Evolutionary conservation across 2,888 invertebrate species (phyloP).

Genomic region (Muscina levida): DNA sequence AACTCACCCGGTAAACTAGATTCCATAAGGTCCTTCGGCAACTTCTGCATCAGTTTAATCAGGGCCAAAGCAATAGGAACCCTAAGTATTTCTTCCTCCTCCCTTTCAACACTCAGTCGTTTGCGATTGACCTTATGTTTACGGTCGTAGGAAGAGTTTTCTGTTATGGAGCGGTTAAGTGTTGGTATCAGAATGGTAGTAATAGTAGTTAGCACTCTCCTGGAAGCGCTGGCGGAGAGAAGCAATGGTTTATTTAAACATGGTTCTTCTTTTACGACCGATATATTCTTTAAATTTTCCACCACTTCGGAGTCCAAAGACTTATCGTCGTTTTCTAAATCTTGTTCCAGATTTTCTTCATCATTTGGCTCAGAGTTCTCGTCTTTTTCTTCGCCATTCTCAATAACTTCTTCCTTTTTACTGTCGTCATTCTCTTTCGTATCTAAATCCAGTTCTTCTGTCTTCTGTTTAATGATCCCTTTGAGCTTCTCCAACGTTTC

Average conservation of each 20-base stretch:
- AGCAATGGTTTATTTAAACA: slow-evolving; percentile 80
- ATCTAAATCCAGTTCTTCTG: slow-evolving; percentile 68
- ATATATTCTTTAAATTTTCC: slow-evolving; percentile 56
- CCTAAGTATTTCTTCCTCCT: slow-evolving; percentile 93
- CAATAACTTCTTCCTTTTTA: slow-evolving; percentile 74
- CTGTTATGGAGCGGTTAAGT: slow-evolving; percentile 86
- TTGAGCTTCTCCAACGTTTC: slow-evolving; percentile 69
- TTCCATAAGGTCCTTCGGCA: slow-evolving; percentile 88
- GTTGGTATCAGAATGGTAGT: slow-evolving; percentile 88
- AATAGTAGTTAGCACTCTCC: slow-evolving; percentile 87
- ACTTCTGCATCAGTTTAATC: slow-evolving; percentile 92
- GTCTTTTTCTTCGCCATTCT: slow-evolving; percentile 65
- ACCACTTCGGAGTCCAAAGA: slow-evolving; percentile 36
- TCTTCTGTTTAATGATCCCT: slow-evolving; percentile 65
- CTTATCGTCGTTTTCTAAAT: slow-evolving; percentile 57
- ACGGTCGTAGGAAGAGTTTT: slow-evolving; percentile 86
- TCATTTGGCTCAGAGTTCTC: slow-evolving; percentile 69
- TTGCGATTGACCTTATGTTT: slow-evolving; percentile 90
- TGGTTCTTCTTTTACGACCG: slow-evolving; percentile 29
- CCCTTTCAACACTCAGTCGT: slow-evolving; percentile 85
- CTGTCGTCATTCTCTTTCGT: slow-evolving; percentile 77
- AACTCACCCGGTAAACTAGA: slow-evolving; percentile 84
- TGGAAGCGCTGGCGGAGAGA: slow-evolving; percentile 87
- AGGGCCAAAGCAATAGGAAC: slow-evolving; percentile 96
- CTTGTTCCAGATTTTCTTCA: slow-evolving; percentile 47